Percentiles rank a stretch among this genome's conserved stretches.
Conservation (phyloP, 1,140 invertebrate genomes). For the Dendrolimus kikuchii region DNA sequence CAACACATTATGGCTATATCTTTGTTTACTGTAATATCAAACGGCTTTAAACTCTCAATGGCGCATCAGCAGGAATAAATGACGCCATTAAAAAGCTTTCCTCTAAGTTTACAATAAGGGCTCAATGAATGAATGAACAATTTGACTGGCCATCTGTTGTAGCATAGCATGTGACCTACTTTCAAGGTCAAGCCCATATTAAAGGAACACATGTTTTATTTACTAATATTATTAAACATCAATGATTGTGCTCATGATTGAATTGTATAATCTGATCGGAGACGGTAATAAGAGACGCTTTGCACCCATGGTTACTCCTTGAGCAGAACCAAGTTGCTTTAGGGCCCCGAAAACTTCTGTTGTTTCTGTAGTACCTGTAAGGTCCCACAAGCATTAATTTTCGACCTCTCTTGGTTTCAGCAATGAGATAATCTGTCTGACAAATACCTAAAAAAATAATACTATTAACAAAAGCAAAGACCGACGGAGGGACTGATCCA, state of each 20-base stretch:
- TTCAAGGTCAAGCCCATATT: no score
- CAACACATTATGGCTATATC: no score
- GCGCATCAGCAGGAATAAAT: no score
- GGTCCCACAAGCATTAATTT: conserved; percentile 5
- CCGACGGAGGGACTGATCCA: no score
- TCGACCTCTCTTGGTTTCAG: conserved; percentile 6
- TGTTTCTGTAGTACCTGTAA: conserved; percentile 22
- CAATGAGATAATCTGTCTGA: conserved; percentile 2
- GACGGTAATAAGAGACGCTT: conserved; percentile 18
- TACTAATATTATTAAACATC: not conserved
- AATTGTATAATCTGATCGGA: conserved; percentile 10
- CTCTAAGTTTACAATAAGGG: no score
- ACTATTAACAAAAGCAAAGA: not conserved
- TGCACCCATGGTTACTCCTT: conserved; percentile 8
- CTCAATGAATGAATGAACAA: no score
- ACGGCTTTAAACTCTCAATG: no score
- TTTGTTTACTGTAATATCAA: no score
- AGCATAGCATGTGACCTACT: no score
- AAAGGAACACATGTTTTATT: no score
- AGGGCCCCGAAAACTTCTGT: conserved; percentile 9
- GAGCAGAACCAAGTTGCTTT: conserved; percentile 22
- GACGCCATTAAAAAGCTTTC: no score
- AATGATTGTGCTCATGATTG: conserved; percentile 26
- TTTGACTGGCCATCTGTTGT: no score
- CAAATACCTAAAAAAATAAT: not conserved